Base-by-base conservation (phyloP, 2,888 invertebrate species). In the Euzetes globulus region DNA sequence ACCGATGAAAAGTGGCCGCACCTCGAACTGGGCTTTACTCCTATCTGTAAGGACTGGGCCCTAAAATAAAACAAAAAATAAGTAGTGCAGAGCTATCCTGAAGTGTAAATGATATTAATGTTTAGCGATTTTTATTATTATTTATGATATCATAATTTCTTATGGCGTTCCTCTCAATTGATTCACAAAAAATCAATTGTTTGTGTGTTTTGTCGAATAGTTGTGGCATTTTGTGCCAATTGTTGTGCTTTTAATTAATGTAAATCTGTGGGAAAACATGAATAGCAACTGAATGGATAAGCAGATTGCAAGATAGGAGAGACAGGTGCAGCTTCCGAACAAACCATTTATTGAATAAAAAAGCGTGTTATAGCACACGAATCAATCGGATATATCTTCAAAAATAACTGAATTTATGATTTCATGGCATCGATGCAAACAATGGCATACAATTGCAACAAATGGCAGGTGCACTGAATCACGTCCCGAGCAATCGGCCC, bases 391-490 rank as follows among this genome's bases (percentile, higher is more conserved):
- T 3, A 70, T 70, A 19, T 70, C 45, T 11, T 41, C 7, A 47
- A 41, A 68, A 68, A 68, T 68, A 29, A 27, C n/a, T 9, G 29
- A 65, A 33, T 65, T n/a, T 65, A 65, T 65, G 63, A 65, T 65
- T 15, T n/a, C 63, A 65, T 65, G 63, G n/a, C 37, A 68, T 68
- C 19, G 9, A 68, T 41, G 19, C 22, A 68, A 68, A 15, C 17
- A 68, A 33, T 68, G 68, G 22, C 33, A 60, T 22, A 60, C 33
- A 60, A 60, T 60, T 13, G 68, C 41, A 68, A 9, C 22, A 2
- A 29, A 25, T n/a, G 70, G 27, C 70, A 70, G 70, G 70, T 70
- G 70, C 70, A 70, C 45, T 47, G 70, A 70, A 70, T 70, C 70
- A 70, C 70, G 70, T 37, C 65, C 19, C 19, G 2, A 27, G 37